Percentiles rank a stretch among this genome's conserved stretches.
phyloP scores from a whole-genome alignment of 2,888 invertebrate genomes.

The Aphodius granarius region DNA sequence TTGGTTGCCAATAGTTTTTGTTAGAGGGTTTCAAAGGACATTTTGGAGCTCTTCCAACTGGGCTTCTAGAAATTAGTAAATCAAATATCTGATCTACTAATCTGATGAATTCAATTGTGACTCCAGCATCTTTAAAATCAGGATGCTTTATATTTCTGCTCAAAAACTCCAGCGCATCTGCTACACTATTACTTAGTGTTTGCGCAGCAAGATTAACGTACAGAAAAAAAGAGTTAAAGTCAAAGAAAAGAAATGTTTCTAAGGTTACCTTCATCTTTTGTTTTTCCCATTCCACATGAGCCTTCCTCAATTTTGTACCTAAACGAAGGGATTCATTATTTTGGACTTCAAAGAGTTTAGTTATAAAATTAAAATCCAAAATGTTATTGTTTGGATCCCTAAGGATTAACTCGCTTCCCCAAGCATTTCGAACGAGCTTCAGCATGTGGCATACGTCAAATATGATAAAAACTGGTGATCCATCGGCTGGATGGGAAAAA shows the following conservation, averaged over 20 bases:
- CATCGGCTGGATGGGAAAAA: slow-evolving; percentile 7
- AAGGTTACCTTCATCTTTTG: not conserved
- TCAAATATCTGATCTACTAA: not conserved
- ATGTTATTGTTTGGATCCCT: not conserved
- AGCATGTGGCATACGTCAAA: slow-evolving; percentile 1
- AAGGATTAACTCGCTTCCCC: not conserved
- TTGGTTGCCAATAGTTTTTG: no score
- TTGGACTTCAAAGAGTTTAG: not conserved
- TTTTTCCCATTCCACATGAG: not conserved
- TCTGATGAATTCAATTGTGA: not conserved
- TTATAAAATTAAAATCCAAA: not conserved
- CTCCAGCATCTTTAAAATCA: not conserved
- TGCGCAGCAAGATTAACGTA: not conserved
- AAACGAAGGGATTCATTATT: not conserved
- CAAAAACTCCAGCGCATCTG: not conserved
- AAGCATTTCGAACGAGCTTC: not conserved
- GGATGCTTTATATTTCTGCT: not conserved
- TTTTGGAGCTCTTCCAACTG: not conserved
- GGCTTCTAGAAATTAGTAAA: not conserved
- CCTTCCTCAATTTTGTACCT: not conserved
- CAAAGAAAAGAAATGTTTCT: no score
- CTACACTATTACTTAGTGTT: not conserved
- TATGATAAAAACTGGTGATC: not conserved
- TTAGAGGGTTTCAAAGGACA: no score
- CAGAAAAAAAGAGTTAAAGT: no score